A percentile compares a stretch with the other conserved stretches of the same genome.
Conservation (phyloP, 2,888 invertebrate genomes). For the Acronicta aceris region DNA sequence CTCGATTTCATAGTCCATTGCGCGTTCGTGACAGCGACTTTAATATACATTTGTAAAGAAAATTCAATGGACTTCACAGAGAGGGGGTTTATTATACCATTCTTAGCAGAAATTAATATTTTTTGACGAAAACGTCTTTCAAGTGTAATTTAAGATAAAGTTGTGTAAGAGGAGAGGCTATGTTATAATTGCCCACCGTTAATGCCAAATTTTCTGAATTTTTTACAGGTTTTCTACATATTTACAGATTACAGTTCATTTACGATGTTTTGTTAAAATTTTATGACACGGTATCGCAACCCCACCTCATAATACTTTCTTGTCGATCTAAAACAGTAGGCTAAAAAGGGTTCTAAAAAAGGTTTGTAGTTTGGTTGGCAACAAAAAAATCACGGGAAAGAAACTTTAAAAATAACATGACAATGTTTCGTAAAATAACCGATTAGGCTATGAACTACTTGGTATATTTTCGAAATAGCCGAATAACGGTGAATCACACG, state of each 20-base stretch:
- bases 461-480: conserved; percentile 1
- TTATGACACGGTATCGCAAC: conserved; percentile 9
- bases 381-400: too few species aligned
- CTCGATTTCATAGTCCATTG: background rate
- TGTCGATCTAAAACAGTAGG: too few species aligned
- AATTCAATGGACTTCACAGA: background rate
- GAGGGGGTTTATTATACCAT: background rate
- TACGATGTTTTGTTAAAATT: background rate
- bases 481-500: background rate
- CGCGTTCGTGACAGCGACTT: background rate
- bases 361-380: too few species aligned
- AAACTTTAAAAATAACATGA: too few species aligned
- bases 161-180: background rate
- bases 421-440: conserved; percentile 2
- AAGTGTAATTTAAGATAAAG: background rate
- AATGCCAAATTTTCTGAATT: conserved; percentile 56
- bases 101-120: background rate
- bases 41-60: background rate
- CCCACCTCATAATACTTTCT: background rate
- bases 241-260: conserved; percentile 24
- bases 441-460: background rate
- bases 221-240: conserved; percentile 48
- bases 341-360: too few species aligned
- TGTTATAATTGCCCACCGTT: conserved; percentile 29
- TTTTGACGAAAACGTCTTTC: conserved; percentile 4